Base-by-base conservation (phyloP, 2,113 vertebrate species). In the Bubo bubo region DNA sequence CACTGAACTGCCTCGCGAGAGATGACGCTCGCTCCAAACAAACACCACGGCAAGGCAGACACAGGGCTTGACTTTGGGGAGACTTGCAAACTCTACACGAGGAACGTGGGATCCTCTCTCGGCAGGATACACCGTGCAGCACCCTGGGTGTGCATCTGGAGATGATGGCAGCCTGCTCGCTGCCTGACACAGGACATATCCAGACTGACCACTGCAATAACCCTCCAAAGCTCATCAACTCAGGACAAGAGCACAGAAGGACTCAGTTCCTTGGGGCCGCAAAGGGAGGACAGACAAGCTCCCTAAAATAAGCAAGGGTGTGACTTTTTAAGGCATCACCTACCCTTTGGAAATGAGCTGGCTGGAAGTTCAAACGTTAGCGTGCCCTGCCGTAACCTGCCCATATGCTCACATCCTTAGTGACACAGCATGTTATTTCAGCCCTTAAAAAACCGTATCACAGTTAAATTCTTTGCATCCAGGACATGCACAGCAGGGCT, bases 121-220 rank as follows among this genome's bases (percentile, higher is more conserved):
- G 28, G 32, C 37, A 43, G 17, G 41, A 52, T 3, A 13, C 23
- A 2, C 15, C 0, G 0, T 4, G 32, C 50, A 43, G 88, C 64
- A 21, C 53, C 5, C 5, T 3, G 50, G 30, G 23, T 18, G 43
- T 12, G 58, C 27, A 26, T 1, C 28, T 26, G 62, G 88, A 79
- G 45, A 21, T 6, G 27, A 14, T 0, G 12, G 27, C 73, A 86
- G 52, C 47, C 71, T 9, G 4, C 47, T 49, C 41, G 19, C 0
- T n/a, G 64, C 68, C 82, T 50, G 66, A 24, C 56, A 37, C 5
- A 6, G 45, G n/a, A 27, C 3, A 2, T 2, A n/a, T 1, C 50
- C 76, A 56, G 16, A 12, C 34, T 9, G 67, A 77, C 4, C 34
- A 14, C 20, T 34, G 24, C 70, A 62, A 59, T 14, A 86, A 77